Evolutionary conservation across 2,888 invertebrate species (phyloP).

Genomic region (Mythimna albipuncta): DNA sequence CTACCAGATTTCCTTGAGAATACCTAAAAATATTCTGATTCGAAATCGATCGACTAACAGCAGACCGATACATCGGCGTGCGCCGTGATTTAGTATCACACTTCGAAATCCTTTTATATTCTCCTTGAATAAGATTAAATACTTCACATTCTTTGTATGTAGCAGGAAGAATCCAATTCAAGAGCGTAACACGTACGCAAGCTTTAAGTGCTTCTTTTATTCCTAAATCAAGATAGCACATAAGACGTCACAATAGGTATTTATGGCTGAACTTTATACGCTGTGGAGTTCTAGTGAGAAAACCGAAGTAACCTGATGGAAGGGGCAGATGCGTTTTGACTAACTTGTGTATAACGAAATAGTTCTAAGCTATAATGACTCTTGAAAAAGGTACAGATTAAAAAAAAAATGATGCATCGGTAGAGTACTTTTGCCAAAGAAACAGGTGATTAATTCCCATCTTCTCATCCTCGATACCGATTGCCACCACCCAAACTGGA

Average conservation of each 20-base stretch:
- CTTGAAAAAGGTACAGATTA: too few species aligned
- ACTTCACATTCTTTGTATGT: slow-evolving; percentile 49
- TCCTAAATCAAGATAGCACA: slow-evolving; percentile 47
- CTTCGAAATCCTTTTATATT: slow-evolving; percentile 52
- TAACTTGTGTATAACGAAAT: too few species aligned
- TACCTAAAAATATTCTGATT: neutral
- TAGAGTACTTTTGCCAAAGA: neutral
- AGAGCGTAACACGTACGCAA: slow-evolving; percentile 21
- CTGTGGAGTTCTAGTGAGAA: neutral
- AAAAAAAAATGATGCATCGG: neutral
- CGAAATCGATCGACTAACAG: slow-evolving; percentile 15
- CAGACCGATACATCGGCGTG: slow-evolving; percentile 32
- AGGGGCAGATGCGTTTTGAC: neutral
- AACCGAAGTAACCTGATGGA: neutral
- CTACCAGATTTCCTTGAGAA: too few species aligned
- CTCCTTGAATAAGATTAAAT: slow-evolving; percentile 57
- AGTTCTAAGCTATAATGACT: too few species aligned
- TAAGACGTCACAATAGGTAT: slow-evolving; percentile 19
- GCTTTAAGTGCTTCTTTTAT: slow-evolving; percentile 51
- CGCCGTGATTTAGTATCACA: slow-evolving; percentile 48
- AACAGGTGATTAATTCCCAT: too few species aligned
- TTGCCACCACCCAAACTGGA: too few species aligned
- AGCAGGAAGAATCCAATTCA: slow-evolving; percentile 43
- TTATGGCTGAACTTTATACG: slow-evolving; percentile 14
- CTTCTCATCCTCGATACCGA: too few species aligned